phyloP scores from a whole-genome alignment of 2,888 invertebrate genomes.

The Drosophila heteroneura region DNA sequence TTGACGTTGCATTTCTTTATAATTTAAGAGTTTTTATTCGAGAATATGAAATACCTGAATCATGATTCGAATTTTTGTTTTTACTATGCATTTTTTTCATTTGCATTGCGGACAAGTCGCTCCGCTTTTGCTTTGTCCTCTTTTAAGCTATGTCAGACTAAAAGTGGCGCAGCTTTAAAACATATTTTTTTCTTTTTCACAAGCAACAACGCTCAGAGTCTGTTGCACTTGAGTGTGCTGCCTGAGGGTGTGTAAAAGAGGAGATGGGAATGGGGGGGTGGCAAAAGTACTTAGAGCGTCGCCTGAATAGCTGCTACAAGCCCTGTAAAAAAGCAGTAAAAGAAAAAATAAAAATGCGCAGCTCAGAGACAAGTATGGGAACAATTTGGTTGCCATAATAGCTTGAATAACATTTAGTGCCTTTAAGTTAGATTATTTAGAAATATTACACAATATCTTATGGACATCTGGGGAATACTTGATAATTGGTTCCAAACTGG shows the following conservation, averaged over 20 bases:
- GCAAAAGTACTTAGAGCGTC: neutral
- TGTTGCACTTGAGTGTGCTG: slow-evolving; percentile 38
- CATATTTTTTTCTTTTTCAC: neutral
- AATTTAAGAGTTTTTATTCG: neutral
- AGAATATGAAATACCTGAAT: neutral
- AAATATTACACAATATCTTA: neutral
- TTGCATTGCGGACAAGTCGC: no score
- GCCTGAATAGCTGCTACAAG: slow-evolving; percentile 23
- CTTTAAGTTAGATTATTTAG: neutral
- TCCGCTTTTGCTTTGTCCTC: neutral
- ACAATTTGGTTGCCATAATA: neutral
- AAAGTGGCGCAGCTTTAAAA: slow-evolving; percentile 23
- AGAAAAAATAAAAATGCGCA: neutral
- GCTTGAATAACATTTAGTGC: neutral
- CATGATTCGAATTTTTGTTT: neutral
- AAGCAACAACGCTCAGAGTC: slow-evolving; percentile 19
- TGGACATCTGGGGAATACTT: neutral
- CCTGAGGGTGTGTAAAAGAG: slow-evolving; percentile 16
- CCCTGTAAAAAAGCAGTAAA: neutral
- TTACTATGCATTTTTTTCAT: neutral
- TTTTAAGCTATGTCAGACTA: neutral
- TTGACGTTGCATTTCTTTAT: neutral
- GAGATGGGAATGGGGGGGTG: neutral
- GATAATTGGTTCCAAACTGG: neutral
- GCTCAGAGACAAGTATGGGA: slow-evolving; percentile 11